Conservation (phyloP, 1,140 invertebrate genomes). For the Pseudomyrmex pallidus region DNA sequence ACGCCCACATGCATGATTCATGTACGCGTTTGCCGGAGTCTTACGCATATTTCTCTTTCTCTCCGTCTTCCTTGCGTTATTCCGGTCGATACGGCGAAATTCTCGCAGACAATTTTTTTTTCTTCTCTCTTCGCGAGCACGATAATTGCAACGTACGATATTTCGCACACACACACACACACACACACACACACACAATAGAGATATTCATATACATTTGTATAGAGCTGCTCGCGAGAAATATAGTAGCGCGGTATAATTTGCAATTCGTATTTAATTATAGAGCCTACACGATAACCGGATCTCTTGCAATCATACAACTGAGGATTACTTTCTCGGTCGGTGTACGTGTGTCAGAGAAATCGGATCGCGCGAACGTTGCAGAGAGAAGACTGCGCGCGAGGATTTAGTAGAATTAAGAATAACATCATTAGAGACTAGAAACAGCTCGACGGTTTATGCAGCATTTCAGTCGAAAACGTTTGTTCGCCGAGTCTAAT, state of each 20-base stretch:
- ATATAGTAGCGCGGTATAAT: no score
- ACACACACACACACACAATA: no score
- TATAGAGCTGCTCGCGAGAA: no score
- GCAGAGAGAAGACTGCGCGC: conserved; percentile 6
- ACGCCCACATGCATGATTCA: conserved; percentile 45
- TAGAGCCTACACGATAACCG: neutral
- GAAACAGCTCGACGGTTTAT: conserved; percentile 46
- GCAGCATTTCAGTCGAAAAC: conserved; percentile 53
- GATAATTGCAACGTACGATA: neutral
- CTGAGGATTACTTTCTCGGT: conserved; percentile 18
- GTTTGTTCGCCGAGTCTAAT: conserved; percentile 55
- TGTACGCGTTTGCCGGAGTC: conserved; percentile 25
- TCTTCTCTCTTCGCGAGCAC: neutral
- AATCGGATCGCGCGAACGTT: conserved; percentile 17
- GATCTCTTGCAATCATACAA: conserved; percentile 18
- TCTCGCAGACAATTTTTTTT: neutral
- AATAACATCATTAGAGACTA: conserved; percentile 50
- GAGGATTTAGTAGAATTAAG: conserved; percentile 54
- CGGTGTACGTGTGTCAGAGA: neutral
- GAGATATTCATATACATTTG: no score
- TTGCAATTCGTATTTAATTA: neutral
- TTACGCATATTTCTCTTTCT: neutral
- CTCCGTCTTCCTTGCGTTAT: neutral
- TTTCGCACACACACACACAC: no score
- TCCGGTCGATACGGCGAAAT: neutral